phyloP scores from a whole-genome alignment of 2,113 vertebrate genomes.

The Microcebus murinus region DNA sequence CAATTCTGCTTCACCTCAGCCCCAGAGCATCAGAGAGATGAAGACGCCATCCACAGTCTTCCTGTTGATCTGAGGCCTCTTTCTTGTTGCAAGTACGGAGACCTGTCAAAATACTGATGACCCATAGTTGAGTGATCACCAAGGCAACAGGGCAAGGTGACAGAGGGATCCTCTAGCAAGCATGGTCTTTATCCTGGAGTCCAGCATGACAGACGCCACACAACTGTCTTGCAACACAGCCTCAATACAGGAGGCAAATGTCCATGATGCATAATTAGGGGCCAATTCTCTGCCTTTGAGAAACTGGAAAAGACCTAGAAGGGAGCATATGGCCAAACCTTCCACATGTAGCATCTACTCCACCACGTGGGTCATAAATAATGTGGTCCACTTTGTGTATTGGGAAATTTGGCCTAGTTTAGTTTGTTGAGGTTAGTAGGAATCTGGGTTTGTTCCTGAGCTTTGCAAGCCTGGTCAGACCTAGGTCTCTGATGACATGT shows the following conservation, averaged over 20 bases:
- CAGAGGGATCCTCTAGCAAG: background rate
- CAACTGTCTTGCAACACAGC: background rate
- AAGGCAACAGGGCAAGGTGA: background rate
- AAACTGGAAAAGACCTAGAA: conserved; percentile 11
- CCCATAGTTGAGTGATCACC: background rate
- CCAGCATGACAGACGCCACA: background rate
- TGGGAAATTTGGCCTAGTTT: background rate
- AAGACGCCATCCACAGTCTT: background rate
- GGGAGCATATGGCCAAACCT: background rate
- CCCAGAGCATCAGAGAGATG: background rate
- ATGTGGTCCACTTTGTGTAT: background rate
- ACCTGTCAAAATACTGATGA: background rate
- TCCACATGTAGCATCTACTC: background rate
- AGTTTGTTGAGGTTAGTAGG: conserved; percentile 42
- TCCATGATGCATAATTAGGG: background rate
- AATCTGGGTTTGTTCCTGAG: conserved; percentile 64
- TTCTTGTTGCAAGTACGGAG: background rate
- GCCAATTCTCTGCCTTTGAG: background rate
- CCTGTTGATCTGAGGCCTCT: background rate
- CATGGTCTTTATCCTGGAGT: background rate
- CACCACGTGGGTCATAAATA: background rate
- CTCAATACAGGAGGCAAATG: background rate
- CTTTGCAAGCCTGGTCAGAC: background rate
- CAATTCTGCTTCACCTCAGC: background rate
- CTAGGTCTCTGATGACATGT: background rate